Percentiles rank a stretch among this genome's conserved stretches.
These are phyloP conservation scores for Orthonychiurus folsomi DNA, from an alignment of 2,888 invertebrate genomes.

Conservation along the genomic window DNA sequence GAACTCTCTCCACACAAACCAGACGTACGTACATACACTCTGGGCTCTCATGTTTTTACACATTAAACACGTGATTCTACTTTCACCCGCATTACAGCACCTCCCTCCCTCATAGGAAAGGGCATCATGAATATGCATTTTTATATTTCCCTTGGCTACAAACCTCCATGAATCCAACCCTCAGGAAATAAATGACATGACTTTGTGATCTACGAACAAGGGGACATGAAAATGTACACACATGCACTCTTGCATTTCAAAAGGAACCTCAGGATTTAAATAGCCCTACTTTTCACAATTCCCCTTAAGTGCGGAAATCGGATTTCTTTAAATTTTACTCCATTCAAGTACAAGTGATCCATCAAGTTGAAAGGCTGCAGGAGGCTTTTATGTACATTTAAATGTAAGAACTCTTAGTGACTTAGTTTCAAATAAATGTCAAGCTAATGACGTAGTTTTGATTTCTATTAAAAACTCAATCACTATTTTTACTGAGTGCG, in stretches of 20 bases:
- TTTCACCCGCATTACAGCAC: neutral
- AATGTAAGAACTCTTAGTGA: neutral
- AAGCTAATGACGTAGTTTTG: too few relatives aligned
- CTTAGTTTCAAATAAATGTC: neutral
- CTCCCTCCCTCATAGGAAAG: neutral
- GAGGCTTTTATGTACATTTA: neutral
- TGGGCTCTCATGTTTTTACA: neutral
- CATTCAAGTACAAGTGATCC: neutral
- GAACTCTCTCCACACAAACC: conserved; percentile 3
- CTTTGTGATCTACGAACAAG: neutral
- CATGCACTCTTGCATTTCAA: neutral
- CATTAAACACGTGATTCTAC: neutral
- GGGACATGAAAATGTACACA: neutral
- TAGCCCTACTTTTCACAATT: neutral
- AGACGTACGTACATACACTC: too few relatives aligned
- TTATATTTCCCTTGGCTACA: conserved; percentile 4
- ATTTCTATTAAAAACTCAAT: too few relatives aligned
- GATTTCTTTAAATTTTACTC: neutral
- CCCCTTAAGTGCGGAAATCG: neutral
- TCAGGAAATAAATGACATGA: neutral
- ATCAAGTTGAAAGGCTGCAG: neutral
- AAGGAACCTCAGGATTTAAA: neutral
- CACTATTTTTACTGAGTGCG: too few relatives aligned
- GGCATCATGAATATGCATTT: neutral
- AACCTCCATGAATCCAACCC: too few relatives aligned